Conservation (phyloP, 2,797 vertebrate genomes). For the Sebastes hubbsi region DNA sequence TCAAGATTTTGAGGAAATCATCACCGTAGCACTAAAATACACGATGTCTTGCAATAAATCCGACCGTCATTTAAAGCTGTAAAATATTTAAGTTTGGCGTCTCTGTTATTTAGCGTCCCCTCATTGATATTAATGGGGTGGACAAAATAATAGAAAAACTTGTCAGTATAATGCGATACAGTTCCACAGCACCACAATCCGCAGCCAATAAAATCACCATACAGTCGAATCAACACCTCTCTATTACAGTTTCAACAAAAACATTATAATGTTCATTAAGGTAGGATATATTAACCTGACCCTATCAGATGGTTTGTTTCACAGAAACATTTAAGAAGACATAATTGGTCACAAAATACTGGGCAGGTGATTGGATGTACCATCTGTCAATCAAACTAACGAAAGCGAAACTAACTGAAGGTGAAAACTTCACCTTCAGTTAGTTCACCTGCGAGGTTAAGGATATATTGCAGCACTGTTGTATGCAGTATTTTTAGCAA, state of each 20-base stretch:
- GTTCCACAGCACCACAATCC: background rate
- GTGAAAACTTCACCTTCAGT: too few relatives aligned
- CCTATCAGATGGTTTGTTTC: too few relatives aligned
- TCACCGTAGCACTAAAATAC: background rate
- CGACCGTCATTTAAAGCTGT: background rate
- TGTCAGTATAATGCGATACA: background rate
- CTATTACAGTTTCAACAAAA: background rate
- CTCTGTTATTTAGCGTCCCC: background rate
- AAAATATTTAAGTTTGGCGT: too few relatives aligned
- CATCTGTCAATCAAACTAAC: too few relatives aligned
- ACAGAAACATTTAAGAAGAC: too few relatives aligned
- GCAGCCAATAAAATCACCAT: background rate
- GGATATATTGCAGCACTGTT: background rate
- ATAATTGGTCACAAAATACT: too few relatives aligned
- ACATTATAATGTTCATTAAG: background rate
- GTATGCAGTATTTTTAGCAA: background rate
- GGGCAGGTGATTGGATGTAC: too few relatives aligned
- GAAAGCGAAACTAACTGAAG: too few relatives aligned
- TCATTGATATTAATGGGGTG: background rate
- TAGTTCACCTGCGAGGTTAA: too few relatives aligned
- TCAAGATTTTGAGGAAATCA: background rate
- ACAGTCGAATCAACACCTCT: background rate
- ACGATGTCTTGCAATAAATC: background rate
- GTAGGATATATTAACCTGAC: background rate
- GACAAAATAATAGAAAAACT: background rate